Evolutionary conservation across 2,797 vertebrate species (phyloP).

Genomic region (Bufotes viridis): DNA sequence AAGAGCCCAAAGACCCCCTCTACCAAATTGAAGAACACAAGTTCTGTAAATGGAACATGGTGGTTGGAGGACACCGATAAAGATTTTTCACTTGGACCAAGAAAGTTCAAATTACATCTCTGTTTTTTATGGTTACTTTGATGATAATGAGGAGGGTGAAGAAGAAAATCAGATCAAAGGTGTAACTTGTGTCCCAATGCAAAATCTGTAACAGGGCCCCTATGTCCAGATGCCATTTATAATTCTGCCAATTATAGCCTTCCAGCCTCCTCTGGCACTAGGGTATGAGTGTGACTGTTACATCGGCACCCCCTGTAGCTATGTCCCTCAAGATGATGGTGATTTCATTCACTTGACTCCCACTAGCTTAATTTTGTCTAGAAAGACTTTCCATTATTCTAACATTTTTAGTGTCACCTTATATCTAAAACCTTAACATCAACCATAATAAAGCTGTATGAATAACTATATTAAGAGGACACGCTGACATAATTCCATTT

Average conservation of each 20-base stretch:
- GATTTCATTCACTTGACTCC: background rate
- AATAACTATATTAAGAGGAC: background rate
- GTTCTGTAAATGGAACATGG: too few relatives aligned
- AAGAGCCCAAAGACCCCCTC: too few relatives aligned
- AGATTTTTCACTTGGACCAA: background rate
- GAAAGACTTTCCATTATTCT: background rate
- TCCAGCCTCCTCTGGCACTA: too few relatives aligned
- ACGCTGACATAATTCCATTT: constrained; percentile 8
- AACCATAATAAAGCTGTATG: background rate
- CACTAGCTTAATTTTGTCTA: background rate
- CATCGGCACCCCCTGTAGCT: too few relatives aligned
- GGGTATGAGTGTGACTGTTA: too few relatives aligned
- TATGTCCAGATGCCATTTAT: too few relatives aligned
- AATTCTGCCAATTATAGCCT: too few relatives aligned
- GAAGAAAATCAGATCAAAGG: background rate
- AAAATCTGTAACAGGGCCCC: too few relatives aligned
- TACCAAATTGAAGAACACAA: too few relatives aligned
- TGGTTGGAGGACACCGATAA: too few relatives aligned
- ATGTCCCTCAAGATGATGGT: background rate
- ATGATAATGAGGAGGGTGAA: background rate
- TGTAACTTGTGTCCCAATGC: background rate
- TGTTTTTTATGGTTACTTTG: background rate
- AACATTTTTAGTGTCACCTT: background rate
- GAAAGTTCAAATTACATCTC: background rate
- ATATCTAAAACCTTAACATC: background rate